Evolutionary conservation across 1,140 invertebrate genomes (phyloP), one percentile per base, ranked within the genome.

Genomic region (Argopecten irradians): DNA sequence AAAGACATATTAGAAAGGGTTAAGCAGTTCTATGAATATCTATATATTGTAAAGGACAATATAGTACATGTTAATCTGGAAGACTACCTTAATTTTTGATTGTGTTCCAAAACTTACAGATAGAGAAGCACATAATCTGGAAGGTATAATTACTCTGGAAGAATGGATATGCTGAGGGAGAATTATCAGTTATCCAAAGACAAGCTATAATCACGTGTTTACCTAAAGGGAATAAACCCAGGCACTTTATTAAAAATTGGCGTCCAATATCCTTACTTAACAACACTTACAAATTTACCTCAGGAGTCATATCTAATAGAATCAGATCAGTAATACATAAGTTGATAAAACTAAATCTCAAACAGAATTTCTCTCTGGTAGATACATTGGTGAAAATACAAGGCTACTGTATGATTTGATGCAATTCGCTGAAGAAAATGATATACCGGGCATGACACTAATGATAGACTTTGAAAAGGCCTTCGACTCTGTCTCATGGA

Each of bases 241-340:
- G n/a, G n/a, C n/a, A n/a, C n/a, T n/a, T n/a, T n/a, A n/a, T n/a
- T n/a, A n/a, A n/a, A n/a, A n/a, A n/a, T n/a, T n/a, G n/a, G n/a
- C n/a, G n/a, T n/a, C n/a, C n/a, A 88, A 88, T 86, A 13, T 34
- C 86, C 88, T 87, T 83, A 13, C 34, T 83, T 11, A 87, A 84
- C 43, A 35, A 8, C 2, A 16, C 43, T 33, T 83, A 88, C 35
- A 88, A 88, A 85, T 55, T 88, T 32, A 35, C 32, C 33, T 35
- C 14, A 41, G n/a, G n/a, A n/a, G n/a, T n/a, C n/a, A n/a, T n/a
- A n/a, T n/a, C n/a, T n/a, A n/a, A 41, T 22, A 36, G 71, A 41
- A 41, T 83, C 5, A 87, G 84, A 84, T 83, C 16, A 34, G 14
- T 33, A 11, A 34, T 87, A 22, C 19, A 87, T 28, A 16, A 36